Percentiles rank a stretch among this genome's conserved stretches.
Evolutionary conservation across 2,113 vertebrate species (phyloP).

Genomic region (Phylloscopus trochiloides): DNA sequence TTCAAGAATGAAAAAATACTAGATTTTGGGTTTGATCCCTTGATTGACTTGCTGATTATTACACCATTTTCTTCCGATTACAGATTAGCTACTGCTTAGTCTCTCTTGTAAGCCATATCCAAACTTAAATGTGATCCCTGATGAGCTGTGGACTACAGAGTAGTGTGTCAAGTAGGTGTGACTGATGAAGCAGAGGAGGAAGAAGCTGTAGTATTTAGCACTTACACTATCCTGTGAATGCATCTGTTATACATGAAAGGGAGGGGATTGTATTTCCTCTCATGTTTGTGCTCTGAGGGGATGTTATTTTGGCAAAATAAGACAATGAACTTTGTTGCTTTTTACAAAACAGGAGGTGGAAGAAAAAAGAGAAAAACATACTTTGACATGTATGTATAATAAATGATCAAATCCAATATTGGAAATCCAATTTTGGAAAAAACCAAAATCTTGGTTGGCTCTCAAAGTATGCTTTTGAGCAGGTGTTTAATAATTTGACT

Average conservation of each 20-base stretch:
- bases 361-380: not conserved
- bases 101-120: not conserved
- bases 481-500: not conserved
- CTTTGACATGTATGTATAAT: accelerated
- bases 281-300: not conserved
- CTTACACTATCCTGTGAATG: not conserved
- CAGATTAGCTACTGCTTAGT: not conserved
- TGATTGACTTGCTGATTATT: not conserved
- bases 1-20: not conserved
- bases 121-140: not conserved
- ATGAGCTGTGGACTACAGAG: not conserved
- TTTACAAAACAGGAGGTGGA: not conserved
- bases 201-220: not conserved
- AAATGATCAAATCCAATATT: not conserved
- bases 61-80: not conserved
- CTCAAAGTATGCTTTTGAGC: not conserved
- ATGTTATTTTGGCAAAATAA: not conserved
- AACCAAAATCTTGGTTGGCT: not conserved
- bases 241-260: not conserved
- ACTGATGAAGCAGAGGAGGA: not conserved
- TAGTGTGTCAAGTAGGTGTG: not conserved
- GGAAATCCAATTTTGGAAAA: not conserved
- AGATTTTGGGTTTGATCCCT: not conserved
- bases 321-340: not conserved
- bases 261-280: not conserved